Percentiles rank a stretch among this genome's conserved stretches.
Conservation (phyloP, 2,113 vertebrate species). For the Pteronura brasiliensis region DNA sequence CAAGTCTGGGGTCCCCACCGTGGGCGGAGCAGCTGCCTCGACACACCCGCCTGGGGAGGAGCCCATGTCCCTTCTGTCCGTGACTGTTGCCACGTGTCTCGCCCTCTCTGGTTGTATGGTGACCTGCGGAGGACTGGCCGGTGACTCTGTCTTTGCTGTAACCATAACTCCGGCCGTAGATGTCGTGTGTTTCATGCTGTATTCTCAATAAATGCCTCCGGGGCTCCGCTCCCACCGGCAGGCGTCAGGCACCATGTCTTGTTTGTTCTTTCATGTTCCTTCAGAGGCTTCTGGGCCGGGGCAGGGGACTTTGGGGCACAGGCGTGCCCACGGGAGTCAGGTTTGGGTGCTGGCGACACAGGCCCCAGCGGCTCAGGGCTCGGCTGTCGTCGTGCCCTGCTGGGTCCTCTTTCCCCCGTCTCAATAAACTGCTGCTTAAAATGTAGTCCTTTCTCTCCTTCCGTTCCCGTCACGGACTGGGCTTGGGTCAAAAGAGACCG, state of each 20-base stretch:
- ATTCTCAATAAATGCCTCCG: slow-evolving; percentile 85
- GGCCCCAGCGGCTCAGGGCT: neutral
- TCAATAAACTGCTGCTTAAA: neutral
- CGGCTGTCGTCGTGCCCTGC: neutral
- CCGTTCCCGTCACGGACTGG: fast-evolving
- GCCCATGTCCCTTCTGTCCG: neutral
- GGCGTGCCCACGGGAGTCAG: neutral
- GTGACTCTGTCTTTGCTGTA: slow-evolving; percentile 76
- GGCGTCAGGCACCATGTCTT: slow-evolving; percentile 75
- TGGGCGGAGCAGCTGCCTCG: neutral
- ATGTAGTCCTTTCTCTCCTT: neutral
- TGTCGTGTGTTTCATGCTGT: slow-evolving; percentile 69
- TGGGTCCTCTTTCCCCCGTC: neutral
- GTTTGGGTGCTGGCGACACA: neutral
- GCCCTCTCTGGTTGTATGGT: neutral
- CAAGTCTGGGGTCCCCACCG: neutral
- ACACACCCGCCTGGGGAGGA: neutral
- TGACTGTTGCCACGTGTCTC: neutral
- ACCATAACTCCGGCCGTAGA: slow-evolving; percentile 34
- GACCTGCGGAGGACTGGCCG: slow-evolving; percentile 74
- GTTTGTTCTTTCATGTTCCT: slow-evolving; percentile 41
- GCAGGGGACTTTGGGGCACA: neutral
- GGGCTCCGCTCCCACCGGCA: slow-evolving; percentile 60
- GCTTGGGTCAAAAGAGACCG: no score
- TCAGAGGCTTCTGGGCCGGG: neutral